Evolutionary conservation across 2,888 invertebrate genomes (phyloP).

Genomic region (Dryadula phaetusa): DNA sequence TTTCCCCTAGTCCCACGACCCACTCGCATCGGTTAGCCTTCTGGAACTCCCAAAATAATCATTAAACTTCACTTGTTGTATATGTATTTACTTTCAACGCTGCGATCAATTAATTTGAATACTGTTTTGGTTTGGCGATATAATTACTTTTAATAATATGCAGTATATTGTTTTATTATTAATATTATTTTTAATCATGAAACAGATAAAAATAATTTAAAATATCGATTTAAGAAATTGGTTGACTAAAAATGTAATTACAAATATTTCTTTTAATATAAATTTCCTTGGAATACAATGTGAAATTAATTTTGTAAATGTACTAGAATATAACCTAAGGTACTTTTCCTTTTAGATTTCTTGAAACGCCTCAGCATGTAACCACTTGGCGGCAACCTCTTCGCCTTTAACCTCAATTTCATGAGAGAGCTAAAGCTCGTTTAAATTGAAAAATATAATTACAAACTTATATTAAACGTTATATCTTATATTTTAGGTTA

Average conservation of each 20-base stretch:
- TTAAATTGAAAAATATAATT: not conserved
- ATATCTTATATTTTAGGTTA: no score
- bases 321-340: not conserved
- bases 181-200: slow-evolving; percentile 38
- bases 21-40: slow-evolving; percentile 68
- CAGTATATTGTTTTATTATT: slow-evolving; percentile 23
- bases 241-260: no score
- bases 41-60: slow-evolving; percentile 80
- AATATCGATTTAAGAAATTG: no score
- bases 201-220: no score
- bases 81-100: slow-evolving; percentile 68
- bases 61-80: slow-evolving; percentile 69
- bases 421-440: slow-evolving; percentile 18
- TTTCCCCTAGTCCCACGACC: slow-evolving; percentile 81
- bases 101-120: slow-evolving; percentile 63
- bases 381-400: slow-evolving; percentile 21
- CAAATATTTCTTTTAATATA: no score
- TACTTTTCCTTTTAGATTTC: slow-evolving; percentile 32
- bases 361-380: slow-evolving; percentile 21
- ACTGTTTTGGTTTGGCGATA: slow-evolving; percentile 34
- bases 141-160: not conserved
- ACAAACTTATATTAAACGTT: not conserved
- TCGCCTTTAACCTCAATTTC: slow-evolving; percentile 29
- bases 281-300: not conserved
- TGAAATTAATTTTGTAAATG: not conserved